Evolutionary conservation across 1,140 invertebrate genomes (phyloP).

Genomic region (Scaptomyza graminum): DNA sequence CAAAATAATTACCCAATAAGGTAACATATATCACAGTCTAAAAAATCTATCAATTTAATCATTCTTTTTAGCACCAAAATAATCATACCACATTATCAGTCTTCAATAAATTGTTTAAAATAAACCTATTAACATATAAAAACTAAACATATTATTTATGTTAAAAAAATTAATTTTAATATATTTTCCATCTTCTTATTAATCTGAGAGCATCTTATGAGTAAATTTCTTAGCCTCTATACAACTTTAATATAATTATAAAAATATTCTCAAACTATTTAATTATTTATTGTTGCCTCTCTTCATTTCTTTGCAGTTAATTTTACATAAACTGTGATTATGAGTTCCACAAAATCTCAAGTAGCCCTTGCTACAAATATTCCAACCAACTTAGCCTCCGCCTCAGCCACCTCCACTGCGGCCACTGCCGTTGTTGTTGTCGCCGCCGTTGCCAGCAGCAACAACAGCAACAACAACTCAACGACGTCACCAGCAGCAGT

Average conservation of each 20-base stretch:
- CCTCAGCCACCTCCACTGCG: constrained; percentile 72
- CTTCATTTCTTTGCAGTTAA: constrained; percentile 55
- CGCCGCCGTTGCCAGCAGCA: constrained; percentile 63
- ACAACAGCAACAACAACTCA: constrained; percentile 15
- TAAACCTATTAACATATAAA: no score
- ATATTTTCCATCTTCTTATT: no score
- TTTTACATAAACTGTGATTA: constrained; percentile 83
- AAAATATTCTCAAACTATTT: neutral
- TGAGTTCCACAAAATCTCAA: constrained; percentile 84
- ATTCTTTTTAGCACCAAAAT: no score
- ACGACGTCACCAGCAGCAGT: constrained; percentile 40
- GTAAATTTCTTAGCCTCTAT: neutral
- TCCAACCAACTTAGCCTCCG: constrained; percentile 81
- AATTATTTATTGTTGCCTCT: neutral
- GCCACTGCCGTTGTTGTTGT: constrained; percentile 76
- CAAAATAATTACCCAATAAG: no score
- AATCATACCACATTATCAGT: no score
- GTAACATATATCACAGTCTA: no score
- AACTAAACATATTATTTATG: no score
- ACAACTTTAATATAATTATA: neutral
- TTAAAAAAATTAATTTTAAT: no score
- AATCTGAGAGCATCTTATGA: no score
- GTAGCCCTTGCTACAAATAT: constrained; percentile 83
- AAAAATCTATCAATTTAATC: no score
- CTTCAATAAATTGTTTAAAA: no score